phyloP scores from a whole-genome alignment of 2,888 invertebrate genomes.

The Lithophane socia region DNA sequence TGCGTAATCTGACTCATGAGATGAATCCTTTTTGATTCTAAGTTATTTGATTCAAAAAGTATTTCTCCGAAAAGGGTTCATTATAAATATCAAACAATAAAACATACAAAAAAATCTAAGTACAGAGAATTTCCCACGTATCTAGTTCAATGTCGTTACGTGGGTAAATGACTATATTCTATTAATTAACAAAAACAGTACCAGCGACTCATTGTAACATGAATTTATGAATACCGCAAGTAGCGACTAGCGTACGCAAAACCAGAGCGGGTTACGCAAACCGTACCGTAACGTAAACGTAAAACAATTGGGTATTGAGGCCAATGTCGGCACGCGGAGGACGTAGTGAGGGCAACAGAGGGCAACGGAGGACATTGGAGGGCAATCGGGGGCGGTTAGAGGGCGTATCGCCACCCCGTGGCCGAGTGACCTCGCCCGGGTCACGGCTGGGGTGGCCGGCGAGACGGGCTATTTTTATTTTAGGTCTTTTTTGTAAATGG shows the following conservation, averaged over 20 bases:
- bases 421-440: conserved; percentile 66
- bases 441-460: conserved; percentile 49
- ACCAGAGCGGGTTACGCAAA: conserved; percentile 43
- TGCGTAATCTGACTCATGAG: conserved; percentile 51
- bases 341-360: conserved; percentile 52
- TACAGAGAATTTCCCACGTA: conserved; percentile 64
- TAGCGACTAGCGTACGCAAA: conserved; percentile 21
- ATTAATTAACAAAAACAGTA: conserved; percentile 58
- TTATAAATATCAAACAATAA: conserved; percentile 26
- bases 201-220: conserved; percentile 38
- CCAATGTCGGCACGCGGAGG: conserved; percentile 67
- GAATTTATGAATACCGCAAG: conserved; percentile 16
- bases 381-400: conserved; percentile 53
- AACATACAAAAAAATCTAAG: conserved; percentile 25
- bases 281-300: conserved; percentile 46
- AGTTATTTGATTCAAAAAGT: conserved; percentile 4
- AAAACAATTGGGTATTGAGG: conserved; percentile 66
- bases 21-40: conserved; percentile 34
- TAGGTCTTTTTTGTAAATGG: conserved; percentile 22
- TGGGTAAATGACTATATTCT: conserved; percentile 54
- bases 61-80: conserved; percentile 28
- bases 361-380: conserved; percentile 55
- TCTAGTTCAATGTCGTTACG: conserved; percentile 67
- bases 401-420: conserved; percentile 62
- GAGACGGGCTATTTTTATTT: conserved; percentile 53